A percentile compares a stretch with the other conserved stretches of the same genome.
Evolutionary conservation across 2,113 vertebrate genomes (phyloP).

Genomic region (Indicator indicator): DNA sequence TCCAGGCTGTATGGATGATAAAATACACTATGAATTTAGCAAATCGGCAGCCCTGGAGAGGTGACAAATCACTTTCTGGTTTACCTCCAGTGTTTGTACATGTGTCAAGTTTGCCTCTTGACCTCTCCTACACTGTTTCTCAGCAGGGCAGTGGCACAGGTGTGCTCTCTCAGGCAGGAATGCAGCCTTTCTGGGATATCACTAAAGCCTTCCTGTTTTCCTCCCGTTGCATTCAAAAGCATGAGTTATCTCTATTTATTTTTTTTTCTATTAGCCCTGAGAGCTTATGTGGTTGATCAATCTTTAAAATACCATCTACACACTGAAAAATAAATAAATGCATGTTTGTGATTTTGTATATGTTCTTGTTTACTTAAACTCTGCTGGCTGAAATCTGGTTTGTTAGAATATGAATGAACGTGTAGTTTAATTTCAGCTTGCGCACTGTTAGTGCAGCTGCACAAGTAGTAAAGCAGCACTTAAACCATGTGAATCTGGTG

Average conservation of each 20-base stretch:
- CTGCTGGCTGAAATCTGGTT: background rate
- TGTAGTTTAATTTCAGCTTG: background rate
- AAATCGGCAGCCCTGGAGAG: background rate
- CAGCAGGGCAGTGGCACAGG: conserved; percentile 32
- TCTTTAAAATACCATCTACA: background rate
- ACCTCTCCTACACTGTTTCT: background rate
- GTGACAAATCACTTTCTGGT: conserved; percentile 9
- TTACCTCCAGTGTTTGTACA: background rate
- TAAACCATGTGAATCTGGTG: background rate
- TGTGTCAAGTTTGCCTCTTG: background rate
- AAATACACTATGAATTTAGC: conserved; percentile 19
- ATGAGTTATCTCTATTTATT: background rate
- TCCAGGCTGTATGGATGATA: background rate
- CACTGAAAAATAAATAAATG: no score
- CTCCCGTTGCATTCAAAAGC: background rate
- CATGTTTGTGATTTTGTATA: background rate
- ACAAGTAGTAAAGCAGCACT: background rate
- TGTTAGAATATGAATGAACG: background rate
- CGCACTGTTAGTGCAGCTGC: background rate
- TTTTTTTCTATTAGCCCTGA: background rate
- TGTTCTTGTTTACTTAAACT: background rate
- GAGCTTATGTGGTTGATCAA: background rate
- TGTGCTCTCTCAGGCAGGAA: conserved; percentile 51
- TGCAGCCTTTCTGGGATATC: background rate
- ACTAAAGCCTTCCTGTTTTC: conserved; percentile 13